A percentile compares a stretch with the other conserved stretches of the same genome.
These are phyloP conservation scores for Ommatoiulus sabulosus DNA, from an alignment of 2,888 invertebrate genomes.

Conservation along the genomic window DNA sequence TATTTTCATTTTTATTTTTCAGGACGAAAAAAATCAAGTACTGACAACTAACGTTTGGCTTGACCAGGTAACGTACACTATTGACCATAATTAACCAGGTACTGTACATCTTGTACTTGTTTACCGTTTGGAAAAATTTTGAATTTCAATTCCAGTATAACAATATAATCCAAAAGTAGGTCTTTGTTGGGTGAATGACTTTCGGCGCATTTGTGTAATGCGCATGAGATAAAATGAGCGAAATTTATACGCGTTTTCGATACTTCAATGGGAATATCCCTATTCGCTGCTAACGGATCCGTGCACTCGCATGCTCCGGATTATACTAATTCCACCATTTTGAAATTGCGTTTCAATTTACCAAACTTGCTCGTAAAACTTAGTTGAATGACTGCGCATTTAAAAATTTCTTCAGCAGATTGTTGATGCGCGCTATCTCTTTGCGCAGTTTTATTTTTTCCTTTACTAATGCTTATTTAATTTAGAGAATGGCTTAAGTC, in stretches of 20 bases:
- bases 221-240: neutral
- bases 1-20: conserved; percentile 57
- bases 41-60: conserved; percentile 72
- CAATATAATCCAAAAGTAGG: neutral
- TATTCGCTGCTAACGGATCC: neutral
- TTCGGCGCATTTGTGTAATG: neutral
- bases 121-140: too few species aligned
- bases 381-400: neutral
- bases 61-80: conserved; percentile 65
- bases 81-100: too few species aligned
- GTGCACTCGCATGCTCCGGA: neutral
- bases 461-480: neutral
- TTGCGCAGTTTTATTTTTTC: neutral
- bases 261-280: neutral
- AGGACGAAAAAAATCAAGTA: conserved; percentile 72
- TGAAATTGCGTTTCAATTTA: conserved; percentile 26
- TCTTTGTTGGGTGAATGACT: neutral
- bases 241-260: neutral
- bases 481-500: conserved; percentile 3
- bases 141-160: neutral
- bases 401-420: neutral
- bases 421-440: conserved; percentile 20
- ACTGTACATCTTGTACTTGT: neutral
- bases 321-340: conserved; percentile 25
- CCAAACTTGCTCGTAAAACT: neutral